Conservation (phyloP, 2,888 invertebrate genomes). For the Julus scanicus region DNA sequence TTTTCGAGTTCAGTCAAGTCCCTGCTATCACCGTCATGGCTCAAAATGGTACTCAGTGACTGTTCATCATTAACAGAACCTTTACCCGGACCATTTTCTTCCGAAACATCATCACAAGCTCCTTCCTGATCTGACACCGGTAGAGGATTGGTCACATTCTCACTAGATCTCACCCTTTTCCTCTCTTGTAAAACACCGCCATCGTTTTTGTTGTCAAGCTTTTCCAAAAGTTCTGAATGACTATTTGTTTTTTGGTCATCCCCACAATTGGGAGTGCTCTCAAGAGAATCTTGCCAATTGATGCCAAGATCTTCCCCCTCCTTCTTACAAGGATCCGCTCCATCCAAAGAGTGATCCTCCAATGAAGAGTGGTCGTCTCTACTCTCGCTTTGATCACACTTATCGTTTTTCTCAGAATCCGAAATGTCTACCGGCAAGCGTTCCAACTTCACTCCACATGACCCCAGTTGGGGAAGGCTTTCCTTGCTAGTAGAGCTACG, state of each 20-base stretch:
- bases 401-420: not conserved
- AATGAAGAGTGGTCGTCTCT: not conserved
- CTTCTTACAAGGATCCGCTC: not conserved
- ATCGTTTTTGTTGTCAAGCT: not conserved
- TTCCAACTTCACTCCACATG: not conserved
- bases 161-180: not conserved
- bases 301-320: not conserved
- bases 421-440: not conserved
- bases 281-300: not conserved
- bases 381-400: not conserved
- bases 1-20: not conserved
- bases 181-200: not conserved
- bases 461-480: not conserved
- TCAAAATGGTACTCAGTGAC: not conserved
- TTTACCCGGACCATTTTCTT: not conserved
- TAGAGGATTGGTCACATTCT: not conserved
- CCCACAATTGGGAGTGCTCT: not conserved
- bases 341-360: not conserved
- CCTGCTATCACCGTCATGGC: constrained; percentile 41
- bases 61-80: not conserved
- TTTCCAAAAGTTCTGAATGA: not conserved
- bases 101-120: not conserved
- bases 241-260: not conserved
- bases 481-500: not conserved
- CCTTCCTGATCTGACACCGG: not conserved